Evolutionary conservation across 2,888 invertebrate genomes (phyloP), one percentile per base, ranked within the genome.

Genomic region (Synanthedon vespiformis): DNA sequence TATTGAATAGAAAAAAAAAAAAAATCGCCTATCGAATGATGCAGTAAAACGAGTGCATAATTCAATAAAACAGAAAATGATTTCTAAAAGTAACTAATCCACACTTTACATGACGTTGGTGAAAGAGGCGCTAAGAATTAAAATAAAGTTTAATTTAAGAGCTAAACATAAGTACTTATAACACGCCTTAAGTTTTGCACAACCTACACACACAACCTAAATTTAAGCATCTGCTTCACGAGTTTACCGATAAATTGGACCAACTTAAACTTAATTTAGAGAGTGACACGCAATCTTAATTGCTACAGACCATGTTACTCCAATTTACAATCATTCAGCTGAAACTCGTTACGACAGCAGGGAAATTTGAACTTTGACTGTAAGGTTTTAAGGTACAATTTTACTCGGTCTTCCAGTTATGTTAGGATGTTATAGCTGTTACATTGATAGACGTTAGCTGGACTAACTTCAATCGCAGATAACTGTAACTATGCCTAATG

Each of bases 181-280:
- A 22, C 22, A 5, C 22, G 22, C 34, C 8, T 34, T 34, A 44
- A 44, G 44, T 44, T 44, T 13, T 44, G 6, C 2, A 5, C 4
- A 44, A 44, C 4, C 41, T 41, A 22, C n/a, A n/a, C n/a, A n/a
- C n/a, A 44, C n/a, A 44, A 44, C n/a, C n/a, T 44, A 44, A 44
- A 44, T 44, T 12, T 11, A 44, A 44, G 44, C 13, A 44, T 44
- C 44, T 44, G n/a, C 27, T 34, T 4, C 12, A 16, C 48, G 16
- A 48, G 16, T 18, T 18, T 34, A 48, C 52, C 52, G 16, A 52
- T 52, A 52, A 52, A 48, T 48, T 48, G 40, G 40, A 52, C 40
- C 5, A 40, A 48, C 34, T 52, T 52, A 40, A 48, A 52, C 48
- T 34, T 34, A 52, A 52, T 52, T 52, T 22, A 48, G 48, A 48